Evolutionary conservation across 2,113 vertebrate species (phyloP).

Genomic region (Synchiropus splendidus): DNA sequence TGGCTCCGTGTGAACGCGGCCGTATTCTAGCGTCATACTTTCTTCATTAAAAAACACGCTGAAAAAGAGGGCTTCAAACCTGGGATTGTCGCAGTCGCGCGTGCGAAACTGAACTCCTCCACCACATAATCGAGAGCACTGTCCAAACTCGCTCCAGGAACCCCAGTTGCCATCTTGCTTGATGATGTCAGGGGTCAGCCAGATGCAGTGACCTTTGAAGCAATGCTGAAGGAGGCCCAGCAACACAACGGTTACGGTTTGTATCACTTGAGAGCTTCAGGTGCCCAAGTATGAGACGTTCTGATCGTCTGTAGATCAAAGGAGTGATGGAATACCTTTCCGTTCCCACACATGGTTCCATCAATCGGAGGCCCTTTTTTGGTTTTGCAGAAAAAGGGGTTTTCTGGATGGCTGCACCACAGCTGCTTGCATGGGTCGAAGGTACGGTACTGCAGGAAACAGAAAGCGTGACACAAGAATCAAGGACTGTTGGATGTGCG

Average conservation of each 20-base stretch:
- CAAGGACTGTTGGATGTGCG: slow-evolving; percentile 26
- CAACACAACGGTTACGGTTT: too few relatives aligned
- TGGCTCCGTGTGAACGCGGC: too few relatives aligned
- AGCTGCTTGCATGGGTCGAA: slow-evolving; percentile 96
- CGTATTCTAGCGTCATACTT: too few relatives aligned
- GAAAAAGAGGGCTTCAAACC: slow-evolving; percentile 62
- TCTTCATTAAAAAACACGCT: neutral
- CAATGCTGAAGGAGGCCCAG: slow-evolving; percentile 74
- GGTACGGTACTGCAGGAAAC: slow-evolving; percentile 79
- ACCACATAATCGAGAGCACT: slow-evolving; percentile 87
- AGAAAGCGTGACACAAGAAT: slow-evolving; percentile 21
- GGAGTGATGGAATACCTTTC: slow-evolving; percentile 77
- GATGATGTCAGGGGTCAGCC: slow-evolving; percentile 89
- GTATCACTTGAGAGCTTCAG: slow-evolving; percentile 2
- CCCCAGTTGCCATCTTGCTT: slow-evolving; percentile 97
- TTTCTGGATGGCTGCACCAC: slow-evolving; percentile 97
- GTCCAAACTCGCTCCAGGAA: slow-evolving; percentile 88
- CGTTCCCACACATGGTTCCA: slow-evolving; percentile 88
- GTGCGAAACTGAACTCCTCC: slow-evolving; percentile 88
- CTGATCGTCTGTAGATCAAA: neutral
- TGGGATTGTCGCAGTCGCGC: slow-evolving; percentile 86
- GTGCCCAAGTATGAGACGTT: neutral
- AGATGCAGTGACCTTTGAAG: slow-evolving; percentile 97
- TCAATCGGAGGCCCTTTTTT: slow-evolving; percentile 97
- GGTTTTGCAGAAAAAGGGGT: slow-evolving; percentile 98